A percentile compares a stretch with the other conserved stretches of the same genome.
These are phyloP conservation scores for Callyntrura sp. DNA, from an alignment of 2,888 invertebrate genomes.

Conservation along the genomic window DNA sequence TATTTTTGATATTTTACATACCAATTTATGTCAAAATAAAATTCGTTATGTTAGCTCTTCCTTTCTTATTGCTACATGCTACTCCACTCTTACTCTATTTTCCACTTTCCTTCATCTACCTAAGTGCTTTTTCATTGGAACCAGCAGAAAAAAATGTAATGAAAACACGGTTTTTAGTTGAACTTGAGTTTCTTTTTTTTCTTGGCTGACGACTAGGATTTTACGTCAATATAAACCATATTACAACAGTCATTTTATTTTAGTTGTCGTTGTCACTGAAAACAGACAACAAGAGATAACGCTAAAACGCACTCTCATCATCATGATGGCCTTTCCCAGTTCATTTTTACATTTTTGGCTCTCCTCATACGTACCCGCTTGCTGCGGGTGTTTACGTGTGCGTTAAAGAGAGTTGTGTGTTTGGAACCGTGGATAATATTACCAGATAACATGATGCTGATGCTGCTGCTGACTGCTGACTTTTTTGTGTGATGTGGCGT, in stretches of 20 bases:
- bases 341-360: background rate
- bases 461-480: no score
- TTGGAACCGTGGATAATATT: background rate
- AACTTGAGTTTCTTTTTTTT: slow-evolving; percentile 43
- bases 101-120: background rate
- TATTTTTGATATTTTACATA: slow-evolving; percentile 45
- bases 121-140: slow-evolving; percentile 32
- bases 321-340: background rate
- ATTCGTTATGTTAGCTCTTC: background rate
- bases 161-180: slow-evolving; percentile 51
- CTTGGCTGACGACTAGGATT: slow-evolving; percentile 48
- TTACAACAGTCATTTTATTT: slow-evolving; percentile 25
- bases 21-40: slow-evolving; percentile 16
- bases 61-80: background rate
- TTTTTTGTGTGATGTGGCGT: slow-evolving; percentile 33
- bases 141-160: slow-evolving; percentile 13
- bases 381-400: background rate
- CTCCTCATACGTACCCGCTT: background rate
- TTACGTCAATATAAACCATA: slow-evolving; percentile 56
- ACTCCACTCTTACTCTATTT: background rate
- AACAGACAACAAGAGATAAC: background rate
- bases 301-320: slow-evolving; percentile 36
- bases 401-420: background rate
- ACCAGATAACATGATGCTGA: no score
- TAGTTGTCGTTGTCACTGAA: slow-evolving; percentile 49